phyloP scores from a whole-genome alignment of 2,113 vertebrate genomes.

The Istiophorus platypterus region DNA sequence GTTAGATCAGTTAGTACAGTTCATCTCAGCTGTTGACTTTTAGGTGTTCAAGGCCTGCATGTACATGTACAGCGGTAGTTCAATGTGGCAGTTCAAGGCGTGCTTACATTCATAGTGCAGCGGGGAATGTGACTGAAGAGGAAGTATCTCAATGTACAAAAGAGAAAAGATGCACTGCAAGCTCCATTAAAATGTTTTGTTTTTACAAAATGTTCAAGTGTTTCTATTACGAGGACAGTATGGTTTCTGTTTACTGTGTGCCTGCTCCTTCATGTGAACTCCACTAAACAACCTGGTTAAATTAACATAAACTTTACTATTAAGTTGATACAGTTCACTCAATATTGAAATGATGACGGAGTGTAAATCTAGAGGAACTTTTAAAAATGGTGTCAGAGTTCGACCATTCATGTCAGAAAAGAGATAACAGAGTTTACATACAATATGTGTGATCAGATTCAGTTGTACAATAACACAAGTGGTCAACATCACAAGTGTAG shows the following conservation, averaged over 20 bases:
- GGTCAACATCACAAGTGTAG: conserved; percentile 13
- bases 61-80: not conserved
- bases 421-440: not conserved
- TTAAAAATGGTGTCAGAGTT: not conserved
- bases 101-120: conserved; percentile 53
- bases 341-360: conserved; percentile 1
- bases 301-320: conserved; percentile 1
- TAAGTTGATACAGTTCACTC: conserved; percentile 4
- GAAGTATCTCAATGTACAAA: conserved; percentile 25
- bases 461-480: conserved; percentile 8
- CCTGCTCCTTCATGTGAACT: not conserved
- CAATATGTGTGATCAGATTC: conserved; percentile 4
- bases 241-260: not conserved
- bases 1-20: not conserved
- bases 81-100: conserved; percentile 11
- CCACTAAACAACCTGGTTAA: conserved; percentile 1
- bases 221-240: not conserved
- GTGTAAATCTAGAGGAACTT: conserved; percentile 6
- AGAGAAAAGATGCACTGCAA: conserved; percentile 11
- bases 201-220: conserved; percentile 26
- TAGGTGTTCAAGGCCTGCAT: not conserved
- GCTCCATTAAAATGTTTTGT: not conserved
- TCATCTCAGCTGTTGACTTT: not conserved
- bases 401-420: not conserved
- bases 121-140: conserved; percentile 29